Evolutionary conservation across 2,797 vertebrate species (phyloP).

Genomic region (Chelon auratus): DNA sequence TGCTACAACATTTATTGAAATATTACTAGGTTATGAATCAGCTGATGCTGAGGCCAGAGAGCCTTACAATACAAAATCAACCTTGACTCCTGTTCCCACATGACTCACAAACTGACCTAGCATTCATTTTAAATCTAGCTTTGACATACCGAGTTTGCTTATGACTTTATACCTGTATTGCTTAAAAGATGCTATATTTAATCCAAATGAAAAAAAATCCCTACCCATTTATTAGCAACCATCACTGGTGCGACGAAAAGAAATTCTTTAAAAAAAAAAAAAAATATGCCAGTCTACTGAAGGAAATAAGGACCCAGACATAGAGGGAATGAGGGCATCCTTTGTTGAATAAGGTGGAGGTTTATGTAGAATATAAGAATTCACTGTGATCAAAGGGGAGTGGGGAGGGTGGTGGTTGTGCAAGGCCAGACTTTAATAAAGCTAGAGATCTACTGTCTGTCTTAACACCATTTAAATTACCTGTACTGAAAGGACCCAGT

Average conservation of each 20-base stretch:
- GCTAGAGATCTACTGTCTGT: slow-evolving; percentile 45
- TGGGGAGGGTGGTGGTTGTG: slow-evolving; percentile 7
- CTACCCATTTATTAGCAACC: neutral
- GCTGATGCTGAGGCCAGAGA: slow-evolving; percentile 16
- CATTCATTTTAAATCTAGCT: neutral
- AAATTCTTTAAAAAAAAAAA: slow-evolving; percentile 13
- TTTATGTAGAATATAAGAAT: slow-evolving; percentile 53
- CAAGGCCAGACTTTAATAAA: slow-evolving; percentile 62
- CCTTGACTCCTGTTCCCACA: slow-evolving; percentile 11
- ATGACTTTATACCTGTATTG: neutral
- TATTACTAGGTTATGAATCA: slow-evolving; percentile 8
- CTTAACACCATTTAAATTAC: slow-evolving; percentile 61
- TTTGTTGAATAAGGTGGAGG: slow-evolving; percentile 50
- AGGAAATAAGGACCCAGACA: slow-evolving; percentile 19
- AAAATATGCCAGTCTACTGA: slow-evolving; percentile 9
- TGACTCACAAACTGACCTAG: slow-evolving; percentile 17
- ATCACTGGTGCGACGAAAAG: slow-evolving; percentile 19
- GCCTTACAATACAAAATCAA: slow-evolving; percentile 14
- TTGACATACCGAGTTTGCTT: neutral
- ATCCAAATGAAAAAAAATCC: neutral
- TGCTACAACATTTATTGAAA: slow-evolving; percentile 17
- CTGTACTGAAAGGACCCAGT: slow-evolving; percentile 44
- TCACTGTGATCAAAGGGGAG: slow-evolving; percentile 57
- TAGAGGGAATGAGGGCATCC: slow-evolving; percentile 27
- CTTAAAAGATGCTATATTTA: neutral